Conservation (phyloP, 2,888 invertebrate species). For the Ochropleura leucogaster region DNA sequence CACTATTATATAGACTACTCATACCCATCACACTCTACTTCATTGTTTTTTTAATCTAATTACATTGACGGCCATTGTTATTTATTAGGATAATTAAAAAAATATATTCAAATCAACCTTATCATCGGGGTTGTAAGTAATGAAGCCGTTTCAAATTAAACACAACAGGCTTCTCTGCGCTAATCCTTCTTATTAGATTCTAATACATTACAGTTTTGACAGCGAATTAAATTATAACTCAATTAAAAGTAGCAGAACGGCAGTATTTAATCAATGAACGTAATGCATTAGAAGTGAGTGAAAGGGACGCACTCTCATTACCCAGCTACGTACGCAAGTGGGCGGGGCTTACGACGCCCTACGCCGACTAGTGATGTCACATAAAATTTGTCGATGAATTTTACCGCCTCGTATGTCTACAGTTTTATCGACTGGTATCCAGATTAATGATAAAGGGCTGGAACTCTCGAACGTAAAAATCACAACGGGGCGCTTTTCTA, state of each 20-base stretch:
- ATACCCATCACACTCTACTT: too few relatives aligned
- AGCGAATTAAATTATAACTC: slow-evolving; percentile 4
- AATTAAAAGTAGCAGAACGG: slow-evolving; percentile 18
- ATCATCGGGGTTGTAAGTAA: slow-evolving; percentile 2
- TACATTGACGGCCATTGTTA: slow-evolving; percentile 16
- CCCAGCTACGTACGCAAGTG: slow-evolving; percentile 74
- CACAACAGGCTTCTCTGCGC: not conserved
- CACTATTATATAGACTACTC: not conserved
- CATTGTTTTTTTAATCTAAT: slow-evolving; percentile 2
- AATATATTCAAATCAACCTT: not conserved
- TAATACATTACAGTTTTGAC: slow-evolving; percentile 12
- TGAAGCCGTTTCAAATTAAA: slow-evolving; percentile 2
- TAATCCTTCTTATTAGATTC: slow-evolving; percentile 2
- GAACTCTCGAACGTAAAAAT: slow-evolving; percentile 71
- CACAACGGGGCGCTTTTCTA: slow-evolving; percentile 82
- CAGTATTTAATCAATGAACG: slow-evolving; percentile 50
- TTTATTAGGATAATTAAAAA: slow-evolving; percentile 26
- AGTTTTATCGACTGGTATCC: slow-evolving; percentile 77
- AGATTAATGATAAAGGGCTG: slow-evolving; percentile 70
- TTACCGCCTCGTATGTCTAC: slow-evolving; percentile 71
- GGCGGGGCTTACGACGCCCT: slow-evolving; percentile 78
- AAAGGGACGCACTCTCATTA: slow-evolving; percentile 79
- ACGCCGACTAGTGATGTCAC: slow-evolving; percentile 80
- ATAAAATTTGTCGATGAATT: slow-evolving; percentile 82
- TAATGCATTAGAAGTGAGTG: slow-evolving; percentile 66